phyloP scores from a whole-genome alignment of 1,140 invertebrate species.

The Scaptomyza pallida region DNA sequence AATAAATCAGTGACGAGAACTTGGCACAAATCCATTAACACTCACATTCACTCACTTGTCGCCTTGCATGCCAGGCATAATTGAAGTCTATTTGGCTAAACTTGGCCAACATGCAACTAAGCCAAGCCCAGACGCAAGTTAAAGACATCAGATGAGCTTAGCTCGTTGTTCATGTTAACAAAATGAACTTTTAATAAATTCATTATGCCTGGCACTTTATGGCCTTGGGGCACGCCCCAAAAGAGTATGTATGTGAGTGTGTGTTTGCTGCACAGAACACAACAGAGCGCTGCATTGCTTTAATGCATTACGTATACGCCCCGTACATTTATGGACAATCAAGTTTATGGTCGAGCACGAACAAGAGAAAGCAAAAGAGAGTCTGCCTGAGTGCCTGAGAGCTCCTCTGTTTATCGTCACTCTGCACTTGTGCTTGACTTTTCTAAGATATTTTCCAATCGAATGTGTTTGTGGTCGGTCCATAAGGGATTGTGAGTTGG shows the following conservation, averaged over 20 bases:
- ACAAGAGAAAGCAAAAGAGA: conserved; percentile 5
- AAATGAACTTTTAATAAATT: conserved; percentile 77
- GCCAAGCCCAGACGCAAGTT: conserved; percentile 32
- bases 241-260: background rate
- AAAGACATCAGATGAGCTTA: conserved; percentile 48
- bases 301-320: conserved; percentile 81
- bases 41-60: conserved; percentile 63
- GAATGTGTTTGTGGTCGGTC: conserved; percentile 54
- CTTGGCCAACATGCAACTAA: conserved; percentile 72
- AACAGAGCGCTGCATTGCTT: conserved; percentile 59
- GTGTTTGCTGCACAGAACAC: conserved; percentile 3
- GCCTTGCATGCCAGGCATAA: conserved; percentile 57
- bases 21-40: conserved; percentile 82
- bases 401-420: conserved; percentile 62
- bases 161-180: conserved; percentile 41
- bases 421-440: conserved; percentile 74
- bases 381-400: conserved; percentile 21
- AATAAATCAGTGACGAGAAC: conserved; percentile 76
- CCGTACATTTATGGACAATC: conserved; percentile 80
- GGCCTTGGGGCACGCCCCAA: conserved; percentile 20
- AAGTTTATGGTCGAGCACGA: conserved; percentile 57
- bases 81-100: conserved; percentile 70
- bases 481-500: conserved; percentile 36
- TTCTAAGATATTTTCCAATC: conserved; percentile 74
- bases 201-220: conserved; percentile 69